These are phyloP conservation scores for Crocodylus rhombifer DNA, from an alignment of 2,797 vertebrate genomes.

Conservation along the genomic window DNA sequence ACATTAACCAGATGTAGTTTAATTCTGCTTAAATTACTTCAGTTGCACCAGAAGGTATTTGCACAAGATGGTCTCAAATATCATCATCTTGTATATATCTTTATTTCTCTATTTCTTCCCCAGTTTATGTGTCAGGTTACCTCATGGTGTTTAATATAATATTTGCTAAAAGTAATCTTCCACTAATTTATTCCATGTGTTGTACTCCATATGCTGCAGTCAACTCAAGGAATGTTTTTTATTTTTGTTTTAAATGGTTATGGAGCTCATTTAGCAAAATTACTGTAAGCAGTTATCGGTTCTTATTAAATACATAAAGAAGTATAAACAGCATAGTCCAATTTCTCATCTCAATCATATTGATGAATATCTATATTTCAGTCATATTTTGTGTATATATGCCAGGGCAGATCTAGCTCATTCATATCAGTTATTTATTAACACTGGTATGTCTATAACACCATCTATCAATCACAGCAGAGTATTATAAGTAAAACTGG, in stretches of 20 bases:
- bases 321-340: neutral
- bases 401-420: neutral
- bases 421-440: slow-evolving; percentile 3
- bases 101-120: neutral
- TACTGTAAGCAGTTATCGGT: neutral
- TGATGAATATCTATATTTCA: slow-evolving; percentile 17
- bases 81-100: neutral
- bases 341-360: neutral
- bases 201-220: neutral
- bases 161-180: neutral
- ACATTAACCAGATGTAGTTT: neutral
- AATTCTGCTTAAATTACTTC: neutral
- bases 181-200: neutral
- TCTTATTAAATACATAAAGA: neutral
- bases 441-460: slow-evolving; percentile 29
- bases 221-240: neutral
- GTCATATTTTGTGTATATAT: neutral
- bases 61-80: neutral
- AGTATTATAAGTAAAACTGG: slow-evolving; percentile 17
- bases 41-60: neutral
- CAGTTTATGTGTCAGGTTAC: neutral
- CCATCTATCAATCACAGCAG: slow-evolving; percentile 30
- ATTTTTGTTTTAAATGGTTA: neutral
- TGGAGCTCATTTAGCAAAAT: slow-evolving; percentile 3
- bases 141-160: neutral